A percentile compares a stretch with the other conserved stretches of the same genome.
These are phyloP conservation scores for Arctia plantaginis DNA, from an alignment of 2,888 invertebrate genomes.

Conservation along the genomic window DNA sequence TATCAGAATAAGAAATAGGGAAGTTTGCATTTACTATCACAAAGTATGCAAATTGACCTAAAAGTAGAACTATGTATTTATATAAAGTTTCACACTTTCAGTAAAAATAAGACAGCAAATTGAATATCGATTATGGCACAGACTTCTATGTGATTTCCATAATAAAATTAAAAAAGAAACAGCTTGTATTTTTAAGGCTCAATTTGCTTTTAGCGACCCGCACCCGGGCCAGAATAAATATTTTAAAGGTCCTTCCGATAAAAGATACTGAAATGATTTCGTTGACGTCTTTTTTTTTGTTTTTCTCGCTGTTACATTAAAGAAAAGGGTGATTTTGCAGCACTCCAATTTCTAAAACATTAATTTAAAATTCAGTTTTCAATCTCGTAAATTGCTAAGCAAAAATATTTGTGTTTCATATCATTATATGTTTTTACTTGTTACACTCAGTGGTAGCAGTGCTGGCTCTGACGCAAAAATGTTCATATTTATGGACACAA, in stretches of 20 bases:
- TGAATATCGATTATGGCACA: conserved; percentile 42
- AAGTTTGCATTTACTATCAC: conserved; percentile 16
- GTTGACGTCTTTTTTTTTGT: conserved; percentile 31
- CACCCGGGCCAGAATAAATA: conserved; percentile 46
- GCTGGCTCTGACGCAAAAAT: neutral
- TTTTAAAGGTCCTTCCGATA: conserved; percentile 40
- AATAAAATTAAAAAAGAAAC: conserved; percentile 46
- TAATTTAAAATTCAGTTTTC: conserved; percentile 21
- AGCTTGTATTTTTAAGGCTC: conserved; percentile 53
- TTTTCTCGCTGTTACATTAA: conserved; percentile 21
- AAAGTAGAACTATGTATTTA: conserved; percentile 18
- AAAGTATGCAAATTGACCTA: conserved; percentile 20
- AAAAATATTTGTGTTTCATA: conserved; percentile 8
- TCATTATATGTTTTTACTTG: neutral
- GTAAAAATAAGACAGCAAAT: conserved; percentile 34
- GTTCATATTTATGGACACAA: neutral
- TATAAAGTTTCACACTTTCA: conserved; percentile 22
- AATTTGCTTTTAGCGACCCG: conserved; percentile 55
- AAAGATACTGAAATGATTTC: conserved; percentile 37
- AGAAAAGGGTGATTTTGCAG: conserved; percentile 16
- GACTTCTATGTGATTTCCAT: conserved; percentile 48
- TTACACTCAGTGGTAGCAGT: neutral
- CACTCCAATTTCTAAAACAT: neutral
- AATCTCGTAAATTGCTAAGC: conserved; percentile 15
- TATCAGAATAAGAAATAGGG: conserved; percentile 9